Conservation (phyloP, 2,888 invertebrate genomes). For the Drosophila silvestris region DNA sequence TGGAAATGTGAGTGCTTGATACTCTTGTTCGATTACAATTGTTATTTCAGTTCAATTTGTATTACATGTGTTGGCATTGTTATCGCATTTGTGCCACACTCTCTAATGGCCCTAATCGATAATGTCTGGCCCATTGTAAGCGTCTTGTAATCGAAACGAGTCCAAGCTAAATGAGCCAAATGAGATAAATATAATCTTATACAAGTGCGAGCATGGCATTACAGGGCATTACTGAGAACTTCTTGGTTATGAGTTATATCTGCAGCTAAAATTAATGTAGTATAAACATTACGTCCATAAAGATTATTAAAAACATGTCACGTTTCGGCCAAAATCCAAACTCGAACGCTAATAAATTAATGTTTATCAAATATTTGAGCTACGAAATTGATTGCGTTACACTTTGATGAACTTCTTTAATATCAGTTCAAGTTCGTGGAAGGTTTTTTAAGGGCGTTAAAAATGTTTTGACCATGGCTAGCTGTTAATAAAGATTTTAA, state of each 20-base stretch:
- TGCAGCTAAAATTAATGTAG: neutral
- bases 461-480: neutral
- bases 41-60: constrained; percentile 55
- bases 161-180: constrained; percentile 42
- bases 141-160: constrained; percentile 53
- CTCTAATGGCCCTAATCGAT: constrained; percentile 68
- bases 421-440: neutral
- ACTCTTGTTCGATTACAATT: constrained; percentile 25
- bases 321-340: neutral
- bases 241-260: constrained; percentile 1
- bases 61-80: constrained; percentile 57
- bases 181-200: constrained; percentile 26
- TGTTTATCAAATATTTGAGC: neutral
- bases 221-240: neutral
- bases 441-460: neutral
- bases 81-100: constrained; percentile 52
- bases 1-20: neutral
- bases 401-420: neutral
- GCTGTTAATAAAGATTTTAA: neutral
- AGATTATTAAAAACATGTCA: constrained; percentile 11
- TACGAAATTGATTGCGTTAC: neutral
- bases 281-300: neutral
- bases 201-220: constrained; percentile 12
- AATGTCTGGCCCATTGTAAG: constrained; percentile 55
- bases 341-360: neutral